Evolutionary conservation across 37 sponge, comb jelly and placozoan species (phyloP), one percentile per base, ranked within the genome.

Genomic region (Bolinopsis microptera): DNA sequence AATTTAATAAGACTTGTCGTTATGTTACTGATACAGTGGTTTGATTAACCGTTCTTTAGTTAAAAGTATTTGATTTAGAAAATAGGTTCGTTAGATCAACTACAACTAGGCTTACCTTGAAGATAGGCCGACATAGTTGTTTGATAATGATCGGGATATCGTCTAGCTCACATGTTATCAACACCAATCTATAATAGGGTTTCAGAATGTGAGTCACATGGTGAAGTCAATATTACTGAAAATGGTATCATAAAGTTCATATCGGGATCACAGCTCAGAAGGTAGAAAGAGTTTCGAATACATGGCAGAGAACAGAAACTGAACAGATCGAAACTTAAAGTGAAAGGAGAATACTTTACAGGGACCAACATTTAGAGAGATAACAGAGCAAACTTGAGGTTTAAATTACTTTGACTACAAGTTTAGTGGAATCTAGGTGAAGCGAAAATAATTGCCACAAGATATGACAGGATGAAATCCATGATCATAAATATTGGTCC

Each of bases 81-180:
- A n/a, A n/a, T n/a, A n/a, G n/a, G n/a, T n/a, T n/a, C n/a, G n/a
- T n/a, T n/a, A n/a, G n/a, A n/a, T n/a, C n/a, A n/a, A n/a, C n/a
- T n/a, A n/a, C n/a, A n/a, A n/a, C 5, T 48, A 48, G 13, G 13
- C 61, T 48, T 48, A 48, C 61, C 61, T 40, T 38, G 28, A 86
- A 86, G 0, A 86, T 41, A 3, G 41, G 41, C 26, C 90, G 8
- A 41, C 90, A 86, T 8, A 86, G 41, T 34, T 39, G 61, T 38
- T 26, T 41, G 41, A 86, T 86, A 24, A 86, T 27, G 18, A 38
- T 16, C 0, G 90, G 61, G 27, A 86, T 48, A 21, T 86, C 61
- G 30, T 38, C 30, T 26, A 86, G 27, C 8, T 86, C 30, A 38
- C 90, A 86, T 21, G 90, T 33, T 86, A 86, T 86, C 36, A 86